Percentiles rank a stretch among this genome's conserved stretches.
These are phyloP conservation scores for Sciaenops ocellatus DNA, from an alignment of 2,797 vertebrate genomes.

Conservation along the genomic window DNA sequence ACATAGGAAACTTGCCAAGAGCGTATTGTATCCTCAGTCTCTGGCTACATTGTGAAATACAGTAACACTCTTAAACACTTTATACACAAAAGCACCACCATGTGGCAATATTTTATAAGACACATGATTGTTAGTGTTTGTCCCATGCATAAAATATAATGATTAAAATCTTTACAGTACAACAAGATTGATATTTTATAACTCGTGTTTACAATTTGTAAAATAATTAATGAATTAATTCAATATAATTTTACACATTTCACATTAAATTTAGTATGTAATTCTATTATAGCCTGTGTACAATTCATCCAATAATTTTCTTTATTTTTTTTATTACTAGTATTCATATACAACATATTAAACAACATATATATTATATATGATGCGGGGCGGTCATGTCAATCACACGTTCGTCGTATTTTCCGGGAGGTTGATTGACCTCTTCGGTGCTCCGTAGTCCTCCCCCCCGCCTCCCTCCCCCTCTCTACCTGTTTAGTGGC, in stretches of 20 bases:
- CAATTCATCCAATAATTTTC: neutral
- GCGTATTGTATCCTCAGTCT: conserved; percentile 6
- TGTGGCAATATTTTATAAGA: conserved; percentile 64
- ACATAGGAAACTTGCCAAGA: neutral
- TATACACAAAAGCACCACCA: conserved; percentile 75
- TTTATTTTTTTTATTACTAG: too few relatives aligned
- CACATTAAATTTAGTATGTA: neutral
- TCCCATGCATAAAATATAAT: neutral
- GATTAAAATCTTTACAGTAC: neutral
- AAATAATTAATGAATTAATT: neutral
- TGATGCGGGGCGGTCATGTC: neutral
- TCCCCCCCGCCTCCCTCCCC: conserved; percentile 46
- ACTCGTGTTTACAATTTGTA: neutral
- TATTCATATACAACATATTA: too few relatives aligned
- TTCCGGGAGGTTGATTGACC: conserved; percentile 69
- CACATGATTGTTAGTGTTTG: neutral
- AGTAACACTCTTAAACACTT: conserved; percentile 26
- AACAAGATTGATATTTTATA: neutral
- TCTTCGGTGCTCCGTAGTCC: conserved; percentile 69
- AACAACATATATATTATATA: too few relatives aligned
- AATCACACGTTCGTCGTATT: conserved; percentile 27
- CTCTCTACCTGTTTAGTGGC: conserved; percentile 53
- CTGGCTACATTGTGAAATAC: conserved; percentile 16
- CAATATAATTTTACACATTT: neutral
- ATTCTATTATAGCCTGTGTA: neutral